Evolutionary conservation across 2,888 invertebrate genomes (phyloP), one percentile per base, ranked within the genome.

Genomic region (Cordilura impudica): DNA sequence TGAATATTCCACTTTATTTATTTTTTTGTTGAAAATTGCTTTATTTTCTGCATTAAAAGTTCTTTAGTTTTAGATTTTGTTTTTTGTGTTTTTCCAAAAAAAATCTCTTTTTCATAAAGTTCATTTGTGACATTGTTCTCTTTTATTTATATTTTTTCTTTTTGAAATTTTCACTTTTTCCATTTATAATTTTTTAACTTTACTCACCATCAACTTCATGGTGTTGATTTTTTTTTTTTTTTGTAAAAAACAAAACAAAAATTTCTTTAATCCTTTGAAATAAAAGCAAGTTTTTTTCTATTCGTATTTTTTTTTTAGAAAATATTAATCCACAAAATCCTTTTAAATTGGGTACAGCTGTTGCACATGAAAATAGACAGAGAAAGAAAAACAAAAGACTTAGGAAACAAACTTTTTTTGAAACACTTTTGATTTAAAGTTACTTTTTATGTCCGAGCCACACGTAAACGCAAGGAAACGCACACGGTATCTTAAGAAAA

Each of bases 331-430:
- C 72, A 80, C 77, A 65, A 65, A 65, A 73, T 77, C 77, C 76
- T 80, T 69, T 18, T 60, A 45, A 45, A 72, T 45, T 39, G 60
- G 69, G 69, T 76, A 72, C 76, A 77, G 76, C 71, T 81, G 63
- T 18, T 47, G 65, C 12, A 74, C 71, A 78, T 75, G 79, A 77
- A 76, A 81, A 61, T 58, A 74, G 58, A 76, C 26, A 81, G 31
- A 61, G 45, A 49, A 67, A 71, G 54, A 29, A 51, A 83, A 83
- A 84, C 80, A 74, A 83, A 83, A 84, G 84, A 86, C 75, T 85
- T 84, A 83, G 78, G 72, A 69, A 82, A 82, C 82, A 63, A 83
- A 86, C 82, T 82, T 79, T 12, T 69, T 47, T 66, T 56, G 18
- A 73, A 58, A 72, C 53, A 73, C 56, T 66, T 58, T 51, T 19